These are phyloP conservation scores for Hepsetus odoe DNA, from an alignment of 2,113 vertebrate genomes.

Conservation along the genomic window DNA sequence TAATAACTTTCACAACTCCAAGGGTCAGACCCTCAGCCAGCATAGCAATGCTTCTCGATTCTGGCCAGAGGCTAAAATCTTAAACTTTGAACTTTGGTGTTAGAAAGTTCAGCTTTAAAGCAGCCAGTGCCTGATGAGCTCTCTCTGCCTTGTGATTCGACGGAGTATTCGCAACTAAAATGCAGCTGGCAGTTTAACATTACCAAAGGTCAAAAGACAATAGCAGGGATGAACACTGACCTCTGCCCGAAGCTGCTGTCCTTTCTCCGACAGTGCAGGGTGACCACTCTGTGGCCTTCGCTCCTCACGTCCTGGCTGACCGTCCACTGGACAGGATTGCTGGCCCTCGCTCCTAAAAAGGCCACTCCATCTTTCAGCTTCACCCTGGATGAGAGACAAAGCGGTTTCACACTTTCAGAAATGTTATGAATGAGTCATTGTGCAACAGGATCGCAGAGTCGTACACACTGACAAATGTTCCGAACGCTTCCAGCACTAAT, in stretches of 20 bases:
- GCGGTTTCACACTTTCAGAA: background rate
- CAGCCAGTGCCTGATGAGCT: background rate
- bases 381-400: conserved; percentile 73
- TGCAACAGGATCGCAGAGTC: background rate
- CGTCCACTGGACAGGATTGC: conserved; percentile 84
- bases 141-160: background rate
- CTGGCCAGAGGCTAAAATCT: conserved; percentile 7
- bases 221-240: conserved; percentile 63
- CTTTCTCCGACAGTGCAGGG: conserved; percentile 85
- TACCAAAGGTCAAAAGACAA: background rate
- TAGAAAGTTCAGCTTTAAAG: conserved; percentile 5
- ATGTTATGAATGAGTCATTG: background rate
- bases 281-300: conserved; percentile 78
- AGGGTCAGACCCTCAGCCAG: background rate
- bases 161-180: background rate
- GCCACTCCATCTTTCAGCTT: conserved; percentile 89
- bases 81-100: conserved; percentile 22
- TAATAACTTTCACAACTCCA: conserved; percentile 16
- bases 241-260: conserved; percentile 70
- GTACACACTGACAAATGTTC: background rate
- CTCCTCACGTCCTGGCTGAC: conserved; percentile 79
- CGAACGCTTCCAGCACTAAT: background rate
- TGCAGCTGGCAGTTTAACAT: background rate
- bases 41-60: background rate
- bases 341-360: conserved; percentile 80